These are phyloP conservation scores for Copsychus sechellarum DNA, from an alignment of 2,113 vertebrate genomes.

Conservation along the genomic window DNA sequence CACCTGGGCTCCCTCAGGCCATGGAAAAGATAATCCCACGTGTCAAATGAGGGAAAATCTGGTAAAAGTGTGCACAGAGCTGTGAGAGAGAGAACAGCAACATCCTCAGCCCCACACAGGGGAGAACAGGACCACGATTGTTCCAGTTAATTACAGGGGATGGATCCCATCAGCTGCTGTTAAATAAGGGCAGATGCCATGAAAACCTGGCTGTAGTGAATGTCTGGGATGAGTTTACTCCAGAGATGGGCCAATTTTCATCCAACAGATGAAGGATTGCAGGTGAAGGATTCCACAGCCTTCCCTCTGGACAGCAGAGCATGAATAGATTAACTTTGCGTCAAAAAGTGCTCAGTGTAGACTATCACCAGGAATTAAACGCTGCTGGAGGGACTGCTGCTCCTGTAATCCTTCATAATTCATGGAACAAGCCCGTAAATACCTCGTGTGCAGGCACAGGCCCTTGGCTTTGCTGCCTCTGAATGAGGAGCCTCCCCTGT, in stretches of 20 bases:
- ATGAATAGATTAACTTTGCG: neutral
- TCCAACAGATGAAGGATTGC: neutral
- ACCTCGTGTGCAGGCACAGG: conserved; percentile 30
- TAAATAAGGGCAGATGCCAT: neutral
- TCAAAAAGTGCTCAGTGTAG: neutral
- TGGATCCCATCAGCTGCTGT: neutral
- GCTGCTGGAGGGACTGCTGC: conserved; percentile 34
- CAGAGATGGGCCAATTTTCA: neutral
- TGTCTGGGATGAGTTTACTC: neutral
- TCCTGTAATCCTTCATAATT: conserved; percentile 63
- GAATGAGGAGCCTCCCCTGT: neutral
- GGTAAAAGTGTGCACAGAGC: neutral
- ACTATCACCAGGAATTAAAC: conserved; percentile 51
- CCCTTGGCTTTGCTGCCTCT: neutral
- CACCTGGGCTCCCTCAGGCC: neutral
- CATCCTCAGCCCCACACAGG: neutral
- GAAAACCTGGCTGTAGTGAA: neutral
- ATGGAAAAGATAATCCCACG: neutral
- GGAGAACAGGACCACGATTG: rapidly evolving
- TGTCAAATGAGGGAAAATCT: neutral
- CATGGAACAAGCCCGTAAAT: conserved; percentile 23
- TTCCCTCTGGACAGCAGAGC: neutral
- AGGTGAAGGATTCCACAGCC: neutral
- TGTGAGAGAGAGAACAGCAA: neutral
- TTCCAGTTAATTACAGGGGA: neutral